These are phyloP conservation scores for Palythoa grandis DNA, from an alignment of 92 coral and sea anemone genomes.

Conservation along the genomic window DNA sequence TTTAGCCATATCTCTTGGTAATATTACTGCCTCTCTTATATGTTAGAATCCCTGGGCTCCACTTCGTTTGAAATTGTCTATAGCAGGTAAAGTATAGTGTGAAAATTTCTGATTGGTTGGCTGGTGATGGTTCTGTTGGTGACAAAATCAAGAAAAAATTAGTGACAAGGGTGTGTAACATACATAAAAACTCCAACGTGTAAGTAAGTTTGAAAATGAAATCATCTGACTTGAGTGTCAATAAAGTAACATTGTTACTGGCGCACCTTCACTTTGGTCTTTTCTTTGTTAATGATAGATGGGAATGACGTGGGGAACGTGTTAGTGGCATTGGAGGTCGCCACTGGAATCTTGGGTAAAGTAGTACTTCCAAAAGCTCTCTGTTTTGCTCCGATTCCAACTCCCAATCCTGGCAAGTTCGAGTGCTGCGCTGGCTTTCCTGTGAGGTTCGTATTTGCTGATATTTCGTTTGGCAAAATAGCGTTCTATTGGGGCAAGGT, in stretches of 20 bases:
- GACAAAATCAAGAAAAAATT: not conserved
- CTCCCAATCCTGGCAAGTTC: constrained; percentile 57
- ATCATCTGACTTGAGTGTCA: no score
- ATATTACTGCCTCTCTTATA: not conserved
- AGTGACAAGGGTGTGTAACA: not conserved
- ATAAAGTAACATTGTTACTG: not conserved
- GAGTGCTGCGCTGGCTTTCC: constrained; percentile 64
- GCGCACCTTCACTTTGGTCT: constrained; percentile 82
- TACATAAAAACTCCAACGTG: no score
- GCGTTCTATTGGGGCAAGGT: constrained; percentile 3
- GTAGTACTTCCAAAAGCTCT: constrained; percentile 68
- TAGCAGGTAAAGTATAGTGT: constrained; percentile 81
- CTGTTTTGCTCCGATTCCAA: constrained; percentile 63
- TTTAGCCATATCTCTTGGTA: not conserved
- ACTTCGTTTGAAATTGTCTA: constrained; percentile 72
- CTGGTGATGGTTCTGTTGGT: constrained; percentile 60
- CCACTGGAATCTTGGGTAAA: constrained; percentile 89
- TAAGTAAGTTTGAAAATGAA: no score
- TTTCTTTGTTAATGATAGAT: constrained; percentile 76
- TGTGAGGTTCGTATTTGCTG: constrained; percentile 44
- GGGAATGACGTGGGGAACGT: constrained; percentile 93
- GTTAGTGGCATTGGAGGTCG: constrained; percentile 76
- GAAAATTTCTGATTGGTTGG: constrained; percentile 66
- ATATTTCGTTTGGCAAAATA: constrained; percentile 70
- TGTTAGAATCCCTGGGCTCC: constrained; percentile 78